Base-by-base conservation (phyloP, 2,113 vertebrate species). In the Amphiprion ocellaris region DNA sequence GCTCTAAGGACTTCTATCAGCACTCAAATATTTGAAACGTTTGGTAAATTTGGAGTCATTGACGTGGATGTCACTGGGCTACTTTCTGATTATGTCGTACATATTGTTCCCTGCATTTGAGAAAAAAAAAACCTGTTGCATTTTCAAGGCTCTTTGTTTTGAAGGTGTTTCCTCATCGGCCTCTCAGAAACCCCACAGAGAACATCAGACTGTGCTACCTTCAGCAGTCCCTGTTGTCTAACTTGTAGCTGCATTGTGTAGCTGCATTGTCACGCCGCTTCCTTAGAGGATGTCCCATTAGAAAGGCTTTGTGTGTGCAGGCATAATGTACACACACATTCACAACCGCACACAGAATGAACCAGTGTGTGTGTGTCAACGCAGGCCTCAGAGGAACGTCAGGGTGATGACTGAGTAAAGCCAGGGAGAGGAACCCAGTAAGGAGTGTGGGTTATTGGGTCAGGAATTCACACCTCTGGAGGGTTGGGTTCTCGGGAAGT, bases 261-360 rank as follows among this genome's bases (percentile, higher is more conserved):
- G 68, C 82, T 71, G 77, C 81, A 92, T 92, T 92, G 91, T 93
- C 85, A 74, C 53, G 47, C 50, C 2, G 60, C 73, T 93, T 94
- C 92, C 92, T 92, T 70, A 87, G 69, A 92, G 92, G 92, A 93
- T 92, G 81, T 90, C 62, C 69, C 69, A 82, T 81, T 58, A 85
- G 83, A 76, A 82, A 65, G 53, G 52, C 76, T 87, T 84, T 84
- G 68, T 90, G 79, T 70, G 37, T 58, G 28, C 19, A 65, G 39
- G 19, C 58, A 53, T 4, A 49, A 47, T 3, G 30, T 44, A 16
- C 56, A 64, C 41, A 71, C 53, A 60, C 62, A 53, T 16, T 60
- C 23, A 58, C 10, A 79, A 5, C 8, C 69, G 69, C 41, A 66
- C 30, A 47, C 59, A 76, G 15, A 41, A 16, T 41, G 2, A 41